These are phyloP conservation scores for Achlya flavicornis DNA, from an alignment of 2,888 invertebrate species.

Conservation along the genomic window DNA sequence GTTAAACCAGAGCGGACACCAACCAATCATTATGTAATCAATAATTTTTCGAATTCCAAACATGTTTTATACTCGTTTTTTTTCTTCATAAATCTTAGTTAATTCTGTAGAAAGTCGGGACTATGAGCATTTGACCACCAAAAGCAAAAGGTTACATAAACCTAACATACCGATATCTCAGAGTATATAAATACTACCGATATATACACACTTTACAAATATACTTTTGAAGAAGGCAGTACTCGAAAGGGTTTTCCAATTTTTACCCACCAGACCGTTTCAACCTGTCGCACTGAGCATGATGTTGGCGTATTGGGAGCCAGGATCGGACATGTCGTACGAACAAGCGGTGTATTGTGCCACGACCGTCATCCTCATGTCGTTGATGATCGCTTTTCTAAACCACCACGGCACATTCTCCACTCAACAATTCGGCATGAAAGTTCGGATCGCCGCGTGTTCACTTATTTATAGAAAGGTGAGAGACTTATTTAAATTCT, in stretches of 20 bases:
- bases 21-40: no score
- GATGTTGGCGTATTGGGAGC: constrained; percentile 86
- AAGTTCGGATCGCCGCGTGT: constrained; percentile 91
- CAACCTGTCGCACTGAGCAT: constrained; percentile 87
- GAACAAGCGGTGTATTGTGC: constrained; percentile 86
- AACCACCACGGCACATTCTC: constrained; percentile 87
- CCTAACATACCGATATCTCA: no score
- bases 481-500: constrained; percentile 24
- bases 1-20: no score
- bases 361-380: constrained; percentile 81
- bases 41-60: no score
- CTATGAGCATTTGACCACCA: no score
- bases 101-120: no score
- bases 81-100: no score
- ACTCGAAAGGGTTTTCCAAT: neutral
- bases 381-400: constrained; percentile 82
- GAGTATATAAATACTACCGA: no score
- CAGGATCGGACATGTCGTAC: constrained; percentile 73
- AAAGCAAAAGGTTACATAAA: no score
- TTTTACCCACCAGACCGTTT: constrained; percentile 79
- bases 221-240: no score
- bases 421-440: constrained; percentile 91
- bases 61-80: no score
- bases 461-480: constrained; percentile 95
- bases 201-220: no score